Percentiles rank a stretch among this genome's conserved stretches.
phyloP scores from a whole-genome alignment of 2,797 vertebrate genomes.

The Chlorospingus semifuscus region DNA sequence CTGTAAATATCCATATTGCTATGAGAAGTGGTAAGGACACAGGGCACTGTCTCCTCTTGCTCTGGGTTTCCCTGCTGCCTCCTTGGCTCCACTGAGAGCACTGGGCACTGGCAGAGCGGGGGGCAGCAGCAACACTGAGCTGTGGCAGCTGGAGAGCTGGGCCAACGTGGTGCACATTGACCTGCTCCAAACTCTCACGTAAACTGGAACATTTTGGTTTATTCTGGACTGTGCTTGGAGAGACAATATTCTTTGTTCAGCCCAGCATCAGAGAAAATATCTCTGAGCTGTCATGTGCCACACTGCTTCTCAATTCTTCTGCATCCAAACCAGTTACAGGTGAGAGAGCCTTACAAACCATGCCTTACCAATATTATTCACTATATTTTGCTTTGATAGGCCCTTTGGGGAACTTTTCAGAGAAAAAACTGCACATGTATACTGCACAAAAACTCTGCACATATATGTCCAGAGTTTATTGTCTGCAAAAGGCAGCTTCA shows the following conservation, averaged over 20 bases:
- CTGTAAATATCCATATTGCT: neutral
- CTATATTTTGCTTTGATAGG: neutral
- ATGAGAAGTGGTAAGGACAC: neutral
- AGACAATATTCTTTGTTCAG: rapidly evolving
- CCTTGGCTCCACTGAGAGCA: neutral
- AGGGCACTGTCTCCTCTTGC: rapidly evolving
- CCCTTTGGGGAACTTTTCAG: neutral
- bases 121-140: neutral
- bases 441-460: no score
- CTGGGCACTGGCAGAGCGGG: neutral
- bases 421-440: neutral
- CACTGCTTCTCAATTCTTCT: neutral
- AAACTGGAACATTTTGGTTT: neutral
- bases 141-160: neutral
- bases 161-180: rapidly evolving
- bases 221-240: neutral
- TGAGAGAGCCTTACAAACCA: neutral
- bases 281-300: neutral
- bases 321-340: neutral
- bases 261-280: neutral
- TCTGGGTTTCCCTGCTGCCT: neutral
- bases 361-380: neutral
- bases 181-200: neutral
- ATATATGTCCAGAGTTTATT: neutral
- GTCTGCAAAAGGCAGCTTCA: neutral